phyloP scores from a whole-genome alignment of 2,113 vertebrate species.

The Ovis aries region DNA sequence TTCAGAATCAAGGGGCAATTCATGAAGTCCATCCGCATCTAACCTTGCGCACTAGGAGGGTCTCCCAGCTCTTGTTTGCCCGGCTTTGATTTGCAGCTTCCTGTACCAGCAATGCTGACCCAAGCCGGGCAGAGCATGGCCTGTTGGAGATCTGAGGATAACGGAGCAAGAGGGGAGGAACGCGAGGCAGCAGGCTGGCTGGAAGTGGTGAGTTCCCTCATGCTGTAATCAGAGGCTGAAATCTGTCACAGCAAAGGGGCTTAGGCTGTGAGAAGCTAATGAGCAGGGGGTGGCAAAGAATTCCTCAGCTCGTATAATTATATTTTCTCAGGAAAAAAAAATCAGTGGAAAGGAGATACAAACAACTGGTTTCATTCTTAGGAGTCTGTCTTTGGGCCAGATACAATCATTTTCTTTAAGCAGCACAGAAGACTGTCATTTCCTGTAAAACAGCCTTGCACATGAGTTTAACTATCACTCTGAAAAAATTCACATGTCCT shows the following conservation, averaged over 20 bases:
- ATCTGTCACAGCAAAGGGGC: slow-evolving; percentile 2
- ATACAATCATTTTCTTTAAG: slow-evolving; percentile 49
- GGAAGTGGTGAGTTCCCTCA: neutral
- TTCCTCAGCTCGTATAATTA: slow-evolving; percentile 40
- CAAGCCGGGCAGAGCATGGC: neutral
- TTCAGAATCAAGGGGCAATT: slow-evolving; percentile 64
- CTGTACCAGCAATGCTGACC: neutral
- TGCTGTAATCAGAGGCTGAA: neutral
- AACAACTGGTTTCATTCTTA: slow-evolving; percentile 49
- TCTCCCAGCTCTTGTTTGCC: neutral
- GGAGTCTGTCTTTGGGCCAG: neutral
- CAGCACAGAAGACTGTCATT: neutral
- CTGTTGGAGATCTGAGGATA: slow-evolving; percentile 22
- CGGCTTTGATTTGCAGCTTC: slow-evolving; percentile 66
- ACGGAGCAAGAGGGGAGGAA: neutral
- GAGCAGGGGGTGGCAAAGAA: neutral
- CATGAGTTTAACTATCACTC: neutral
- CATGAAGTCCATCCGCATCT: slow-evolving; percentile 41
- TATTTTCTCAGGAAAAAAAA: slow-evolving; percentile 25
- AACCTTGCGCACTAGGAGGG: slow-evolving; percentile 25
- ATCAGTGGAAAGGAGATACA: slow-evolving; percentile 46
- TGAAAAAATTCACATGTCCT: slow-evolving; percentile 37
- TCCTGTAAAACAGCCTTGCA: slow-evolving; percentile 32
- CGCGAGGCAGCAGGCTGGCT: neutral
- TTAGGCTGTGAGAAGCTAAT: neutral